Base-by-base conservation (phyloP, 2,113 vertebrate genomes). In the Sebastes fasciatus region DNA sequence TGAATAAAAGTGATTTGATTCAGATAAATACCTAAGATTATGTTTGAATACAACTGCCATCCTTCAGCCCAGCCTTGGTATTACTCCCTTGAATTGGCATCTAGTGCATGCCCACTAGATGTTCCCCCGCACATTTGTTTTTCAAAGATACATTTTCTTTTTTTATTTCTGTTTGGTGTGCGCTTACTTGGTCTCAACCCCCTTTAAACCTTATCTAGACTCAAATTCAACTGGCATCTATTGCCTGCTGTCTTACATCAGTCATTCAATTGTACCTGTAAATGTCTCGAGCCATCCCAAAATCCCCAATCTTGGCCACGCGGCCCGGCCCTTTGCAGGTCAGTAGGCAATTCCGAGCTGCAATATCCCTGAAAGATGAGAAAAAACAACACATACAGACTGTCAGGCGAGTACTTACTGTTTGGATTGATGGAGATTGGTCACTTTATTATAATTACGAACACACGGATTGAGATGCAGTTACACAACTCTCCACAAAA, bases 251-350 rank as follows among this genome's bases (percentile, higher is more conserved):
- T 43, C 8, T 23, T 16, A n/a, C 23, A 55, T 54, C 49, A 61
- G 21, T 62, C 48, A 26, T 10, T 49, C 1, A 64, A 4, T 1
- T 68, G 77, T 95, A 99, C 98, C 98, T 97, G 94, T 99, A 99
- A 92, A 99, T 99, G 85, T 99, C 98, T 65, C 98, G 95, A 48
- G 98, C 98, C 98, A 99, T 99, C 80, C 98, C 98, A 42, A 99
- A 99, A 91, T 99, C 98, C 82, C 98, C 98, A 17, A 99, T 99
- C 94, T 99, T 99, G 62, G 98, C 98, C 90, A 98, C 95, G 67
- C 97, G 96, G 13, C 97, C 98, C 0, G 96, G 89, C 40, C 97
- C 98, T 85, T 97, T 97, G 88, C 97, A 99, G 82, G 98, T 99
- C 74, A 99, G 94, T 46, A 99, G 96, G 86, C 98, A 99, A 88